These are phyloP conservation scores for Laothoe populi DNA, from an alignment of 2,888 invertebrate species.

Conservation along the genomic window DNA sequence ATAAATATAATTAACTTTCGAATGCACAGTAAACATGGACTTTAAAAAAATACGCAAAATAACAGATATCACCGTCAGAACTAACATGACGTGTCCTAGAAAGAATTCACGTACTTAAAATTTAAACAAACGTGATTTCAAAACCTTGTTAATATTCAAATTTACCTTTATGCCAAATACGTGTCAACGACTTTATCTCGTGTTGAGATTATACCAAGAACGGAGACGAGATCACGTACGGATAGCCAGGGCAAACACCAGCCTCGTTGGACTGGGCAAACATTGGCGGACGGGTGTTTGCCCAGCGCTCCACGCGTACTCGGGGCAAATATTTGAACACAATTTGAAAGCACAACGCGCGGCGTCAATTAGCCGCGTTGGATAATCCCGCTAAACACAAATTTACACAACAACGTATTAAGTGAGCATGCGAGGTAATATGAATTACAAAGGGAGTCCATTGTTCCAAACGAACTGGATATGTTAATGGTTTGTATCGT, in stretches of 20 bases:
- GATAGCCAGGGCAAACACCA: constrained; percentile 62
- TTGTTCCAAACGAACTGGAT: constrained; percentile 48
- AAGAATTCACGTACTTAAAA: constrained; percentile 22
- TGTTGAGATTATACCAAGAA: constrained; percentile 53
- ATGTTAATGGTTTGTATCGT: constrained; percentile 61
- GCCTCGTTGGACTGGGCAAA: constrained; percentile 72
- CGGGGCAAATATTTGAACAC: constrained; percentile 73
- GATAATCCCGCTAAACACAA: constrained; percentile 49
- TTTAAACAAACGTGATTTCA: constrained; percentile 30
- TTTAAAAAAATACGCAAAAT: neutral
- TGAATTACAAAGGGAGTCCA: constrained; percentile 51
- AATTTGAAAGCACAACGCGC: constrained; percentile 79
- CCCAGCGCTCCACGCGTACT: constrained; percentile 65
- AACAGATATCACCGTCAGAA: constrained; percentile 30
- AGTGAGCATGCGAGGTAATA: constrained; percentile 38
- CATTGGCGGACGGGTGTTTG: constrained; percentile 66
- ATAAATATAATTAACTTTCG: neutral
- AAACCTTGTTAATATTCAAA: constrained; percentile 35
- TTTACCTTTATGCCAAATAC: constrained; percentile 48
- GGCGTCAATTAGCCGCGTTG: constrained; percentile 64
- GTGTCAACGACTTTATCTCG: constrained; percentile 56
- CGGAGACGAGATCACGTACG: constrained; percentile 62
- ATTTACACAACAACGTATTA: constrained; percentile 40
- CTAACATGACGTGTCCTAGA: constrained; percentile 26
- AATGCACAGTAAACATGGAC: too few relatives aligned